These are phyloP conservation scores for Eurois occulta DNA, from an alignment of 2,888 invertebrate genomes.

Conservation along the genomic window DNA sequence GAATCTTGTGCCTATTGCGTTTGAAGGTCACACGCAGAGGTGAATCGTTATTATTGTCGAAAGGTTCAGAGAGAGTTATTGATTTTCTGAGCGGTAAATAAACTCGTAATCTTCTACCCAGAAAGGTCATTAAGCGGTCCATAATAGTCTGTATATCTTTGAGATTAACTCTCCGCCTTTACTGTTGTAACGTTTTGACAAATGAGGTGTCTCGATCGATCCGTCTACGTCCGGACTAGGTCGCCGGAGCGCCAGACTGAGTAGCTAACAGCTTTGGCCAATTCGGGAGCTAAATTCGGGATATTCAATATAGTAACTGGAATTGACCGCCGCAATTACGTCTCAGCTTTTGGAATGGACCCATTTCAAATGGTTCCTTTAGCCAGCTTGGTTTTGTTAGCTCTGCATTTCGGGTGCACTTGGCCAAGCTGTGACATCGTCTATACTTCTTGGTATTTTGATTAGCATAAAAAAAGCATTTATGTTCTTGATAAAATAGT, in stretches of 20 bases:
- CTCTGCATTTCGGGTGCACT: slow-evolving; percentile 8
- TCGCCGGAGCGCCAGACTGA: slow-evolving; percentile 32
- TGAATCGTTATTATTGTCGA: slow-evolving; percentile 29
- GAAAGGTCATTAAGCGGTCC: slow-evolving; percentile 17
- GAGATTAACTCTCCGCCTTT: slow-evolving; percentile 31
- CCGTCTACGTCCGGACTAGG: slow-evolving; percentile 36
- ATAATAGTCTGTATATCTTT: slow-evolving; percentile 18
- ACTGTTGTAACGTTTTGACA: slow-evolving; percentile 37
- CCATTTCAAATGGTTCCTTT: background rate
- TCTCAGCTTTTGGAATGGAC: slow-evolving; percentile 4
- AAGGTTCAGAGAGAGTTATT: slow-evolving; percentile 33
- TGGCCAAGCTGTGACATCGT: slow-evolving; percentile 18
- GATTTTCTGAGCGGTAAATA: slow-evolving; percentile 37
- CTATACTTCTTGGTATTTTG: slow-evolving; percentile 12
- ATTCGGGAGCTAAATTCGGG: slow-evolving; percentile 27
- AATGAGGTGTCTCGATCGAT: slow-evolving; percentile 51
- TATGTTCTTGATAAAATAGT: slow-evolving; percentile 28
- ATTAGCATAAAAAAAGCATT: slow-evolving; percentile 31
- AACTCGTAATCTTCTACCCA: slow-evolving; percentile 23
- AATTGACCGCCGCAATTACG: background rate
- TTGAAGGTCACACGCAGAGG: slow-evolving; percentile 39
- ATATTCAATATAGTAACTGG: slow-evolving; percentile 21
- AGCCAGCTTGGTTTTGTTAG: background rate
- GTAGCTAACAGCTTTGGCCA: slow-evolving; percentile 27
- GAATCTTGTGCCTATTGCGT: background rate